Base-by-base conservation (phyloP, 2,888 invertebrate genomes). In the Leptinotarsa tumamoca region DNA sequence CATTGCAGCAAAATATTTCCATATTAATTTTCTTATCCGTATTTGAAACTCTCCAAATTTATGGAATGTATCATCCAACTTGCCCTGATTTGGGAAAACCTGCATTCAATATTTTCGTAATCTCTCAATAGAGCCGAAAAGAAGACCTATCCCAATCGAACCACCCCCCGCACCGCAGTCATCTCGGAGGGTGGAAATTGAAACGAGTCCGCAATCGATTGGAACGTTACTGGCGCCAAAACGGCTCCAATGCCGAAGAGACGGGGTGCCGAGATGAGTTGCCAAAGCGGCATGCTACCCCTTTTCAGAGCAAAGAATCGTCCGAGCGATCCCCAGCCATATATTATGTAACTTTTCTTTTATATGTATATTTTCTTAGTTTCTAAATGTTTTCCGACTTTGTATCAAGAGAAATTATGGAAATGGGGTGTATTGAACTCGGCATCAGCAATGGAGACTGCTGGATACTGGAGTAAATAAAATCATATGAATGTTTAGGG, bases 161-260 rank as follows among this genome's bases (percentile, higher is more conserved):
- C 17, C 52, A 51, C 21, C 52, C 52, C 51, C 15, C 52, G 17
- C n/a, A 13, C 51, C 68, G 51, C 68, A 18, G 21, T 50, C 33
- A 68, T 52, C 49, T 43, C 17, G 17, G 23, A n/a, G 13, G 49
- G 69, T 51, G 21, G 67, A 73, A 76, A 67, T 73, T 33, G 63
- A 67, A 73, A 71, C 72, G 69, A 77, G 70, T 73, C 75, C 56
- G 73, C 68, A 76, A 79, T 79, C 79, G 79, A 79, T 79, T 78
- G 76, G 78, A 76, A 72, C 69, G 74, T 68, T 73, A 50, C 73
- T 75, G 79, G 79, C 79, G 79, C 79, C 79, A 61, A 67, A 76
- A 72, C 49, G 79, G 74, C 79, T 79, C 75, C 75, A 61, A 68
- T 72, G 66, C 67, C 66, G 71, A 76, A 74, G 43, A 72, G 67